These are phyloP conservation scores for Lasioglossum morio DNA, from an alignment of 2,888 invertebrate species.

Conservation along the genomic window DNA sequence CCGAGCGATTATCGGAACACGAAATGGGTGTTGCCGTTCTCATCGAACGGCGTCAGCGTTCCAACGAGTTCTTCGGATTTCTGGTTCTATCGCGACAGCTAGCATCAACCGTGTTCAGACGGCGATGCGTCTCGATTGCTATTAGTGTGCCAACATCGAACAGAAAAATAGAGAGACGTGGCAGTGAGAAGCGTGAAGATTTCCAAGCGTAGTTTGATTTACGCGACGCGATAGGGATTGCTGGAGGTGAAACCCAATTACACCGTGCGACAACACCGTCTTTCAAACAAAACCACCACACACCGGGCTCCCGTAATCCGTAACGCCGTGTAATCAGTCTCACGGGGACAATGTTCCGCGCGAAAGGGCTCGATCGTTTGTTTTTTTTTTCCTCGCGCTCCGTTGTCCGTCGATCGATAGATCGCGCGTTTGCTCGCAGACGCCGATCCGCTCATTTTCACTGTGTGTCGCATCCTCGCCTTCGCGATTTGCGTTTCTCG, in stretches of 20 bases:
- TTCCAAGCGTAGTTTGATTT: slow-evolving; percentile 44
- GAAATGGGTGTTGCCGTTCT: neutral
- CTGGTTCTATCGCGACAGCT: neutral
- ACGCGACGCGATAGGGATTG: slow-evolving; percentile 26
- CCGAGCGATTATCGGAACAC: neutral
- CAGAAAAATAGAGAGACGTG: slow-evolving; percentile 31
- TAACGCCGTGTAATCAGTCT: neutral
- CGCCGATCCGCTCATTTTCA: neutral
- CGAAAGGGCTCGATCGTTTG: neutral
- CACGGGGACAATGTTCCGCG: neutral
- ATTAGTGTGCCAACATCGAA: slow-evolving; percentile 28
- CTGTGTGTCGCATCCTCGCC: neutral
- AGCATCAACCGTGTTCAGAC: neutral
- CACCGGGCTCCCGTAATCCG: neutral
- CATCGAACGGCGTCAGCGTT: neutral
- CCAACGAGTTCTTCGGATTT: slow-evolving; percentile 15
- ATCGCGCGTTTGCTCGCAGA: neutral
- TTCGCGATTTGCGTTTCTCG: neutral
- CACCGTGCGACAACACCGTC: neutral
- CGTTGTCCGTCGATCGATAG: neutral
- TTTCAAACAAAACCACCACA: slow-evolving; percentile 5
- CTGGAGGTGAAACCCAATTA: neutral
- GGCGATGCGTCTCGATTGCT: slow-evolving; percentile 17
- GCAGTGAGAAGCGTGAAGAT: slow-evolving; percentile 56
- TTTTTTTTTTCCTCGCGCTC: neutral